Conservation (phyloP, 2,888 invertebrate genomes). For the Hoplodrina ambigua region DNA sequence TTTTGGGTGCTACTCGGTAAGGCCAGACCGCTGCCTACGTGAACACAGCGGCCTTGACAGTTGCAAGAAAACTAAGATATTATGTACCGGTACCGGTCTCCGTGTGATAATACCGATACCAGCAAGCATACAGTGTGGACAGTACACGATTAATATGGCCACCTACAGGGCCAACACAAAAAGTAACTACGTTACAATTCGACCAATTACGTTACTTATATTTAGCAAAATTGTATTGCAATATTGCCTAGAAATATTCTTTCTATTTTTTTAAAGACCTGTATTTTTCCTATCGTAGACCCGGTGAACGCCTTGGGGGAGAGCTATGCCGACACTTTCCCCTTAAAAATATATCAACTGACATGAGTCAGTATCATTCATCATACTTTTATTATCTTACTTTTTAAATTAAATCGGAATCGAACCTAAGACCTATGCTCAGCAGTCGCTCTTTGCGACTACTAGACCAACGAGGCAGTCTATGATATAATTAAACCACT, state of each 20-base stretch:
- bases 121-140: not conserved
- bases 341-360: too few species aligned
- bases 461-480: too few species aligned
- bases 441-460: too few species aligned
- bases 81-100: slow-evolving; percentile 4
- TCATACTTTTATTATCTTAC: too few species aligned
- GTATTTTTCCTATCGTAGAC: too few species aligned
- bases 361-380: too few species aligned
- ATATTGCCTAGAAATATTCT: not conserved
- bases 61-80: slow-evolving; percentile 50
- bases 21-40: slow-evolving; percentile 61
- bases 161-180: not conserved
- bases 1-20: slow-evolving; percentile 42
- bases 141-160: not conserved
- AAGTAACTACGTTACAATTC: not conserved
- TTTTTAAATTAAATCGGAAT: too few species aligned
- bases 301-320: not conserved
- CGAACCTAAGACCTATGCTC: too few species aligned
- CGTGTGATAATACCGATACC: slow-evolving; percentile 9
- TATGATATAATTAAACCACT: slow-evolving; percentile 18
- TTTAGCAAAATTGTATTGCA: too few species aligned
- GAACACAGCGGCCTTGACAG: slow-evolving; percentile 55
- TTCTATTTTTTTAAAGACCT: not conserved
- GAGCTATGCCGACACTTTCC: too few species aligned
- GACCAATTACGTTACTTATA: too few species aligned